Base-by-base conservation (phyloP, 2,888 invertebrate species). In the Apodemia duryi region DNA sequence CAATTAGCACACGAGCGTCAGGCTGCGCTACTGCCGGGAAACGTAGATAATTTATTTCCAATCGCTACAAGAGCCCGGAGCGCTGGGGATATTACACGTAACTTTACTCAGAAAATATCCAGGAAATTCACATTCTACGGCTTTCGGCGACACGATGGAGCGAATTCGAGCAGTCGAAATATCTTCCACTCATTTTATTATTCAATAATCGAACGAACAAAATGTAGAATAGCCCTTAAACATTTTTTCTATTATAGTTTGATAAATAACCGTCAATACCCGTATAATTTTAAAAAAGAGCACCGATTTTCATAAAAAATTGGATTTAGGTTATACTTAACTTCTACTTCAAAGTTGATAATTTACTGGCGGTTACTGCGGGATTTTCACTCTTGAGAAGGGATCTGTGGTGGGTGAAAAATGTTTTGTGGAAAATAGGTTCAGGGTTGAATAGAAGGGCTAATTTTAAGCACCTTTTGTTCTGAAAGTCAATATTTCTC, bases 21-120 rank as follows among this genome's bases (percentile, higher is more conserved):
- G 73, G 71, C 73, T 69, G 73, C 5, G 46, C 46, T 46, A n/a
- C 46, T 63, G 73, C 70, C 66, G 65, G 69, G 66, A 65, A 68
- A 66, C 69, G 74, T 74, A 80, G 78, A 84, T 86, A 84, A 74
- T 84, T 85, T 84, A 85, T 83, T 84, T 84, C 81, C 84, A 83
- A 86, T 85, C 77, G 78, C 74, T 77, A 76, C 77, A 73, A 74
- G 72, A 67, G 68, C 70, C 74, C 76, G 72, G 67, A 73, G 73
- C 73, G 73, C 74, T 68, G 68, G 73, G 73, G 77, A 78, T 79
- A 79, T 81, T 81, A 80, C 78, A 79, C 77, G 73, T 74, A 74
- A 77, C 75, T 77, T 75, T 73, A 69, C 73, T 73, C 72, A 67
- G 71, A 74, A 75, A 78, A 82, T 80, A 78, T 79, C 72, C 73